Percentiles rank a stretch among this genome's conserved stretches.
Evolutionary conservation across 2,888 invertebrate genomes (phyloP).

Genomic region (Trissolcus japonicus): DNA sequence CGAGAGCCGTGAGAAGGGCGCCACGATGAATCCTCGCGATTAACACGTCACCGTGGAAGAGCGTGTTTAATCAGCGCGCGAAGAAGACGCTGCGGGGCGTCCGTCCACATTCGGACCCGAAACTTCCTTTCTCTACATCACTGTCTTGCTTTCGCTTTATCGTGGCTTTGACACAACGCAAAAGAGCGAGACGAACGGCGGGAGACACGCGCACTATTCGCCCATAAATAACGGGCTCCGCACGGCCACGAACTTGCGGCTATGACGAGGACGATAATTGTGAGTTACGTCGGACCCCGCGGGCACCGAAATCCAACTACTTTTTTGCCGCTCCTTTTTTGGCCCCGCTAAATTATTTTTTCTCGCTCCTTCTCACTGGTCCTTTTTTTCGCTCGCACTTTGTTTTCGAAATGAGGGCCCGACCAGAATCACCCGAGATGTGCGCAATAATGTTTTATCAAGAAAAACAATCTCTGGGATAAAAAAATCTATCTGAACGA

Average conservation of each 20-base stretch:
- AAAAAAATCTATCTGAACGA: no score
- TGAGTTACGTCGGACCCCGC: conserved; percentile 65
- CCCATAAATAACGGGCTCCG: conserved; percentile 68
- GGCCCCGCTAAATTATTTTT: conserved; percentile 30
- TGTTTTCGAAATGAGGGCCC: conserved; percentile 39
- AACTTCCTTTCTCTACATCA: conserved; percentile 51
- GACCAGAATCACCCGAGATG: not conserved
- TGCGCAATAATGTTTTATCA: conserved; percentile 4
- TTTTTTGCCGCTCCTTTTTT: conserved; percentile 34
- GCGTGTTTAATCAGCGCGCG: conserved; percentile 71
- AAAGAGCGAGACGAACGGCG: conserved; percentile 61
- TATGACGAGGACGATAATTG: conserved; percentile 69
- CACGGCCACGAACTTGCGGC: conserved; percentile 60
- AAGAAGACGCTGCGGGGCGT: conserved; percentile 71
- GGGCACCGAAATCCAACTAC: conserved; percentile 42
- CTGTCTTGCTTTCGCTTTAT: conserved; percentile 48
- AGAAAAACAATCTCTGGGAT: not conserved
- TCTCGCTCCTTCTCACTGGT: conserved; percentile 17
- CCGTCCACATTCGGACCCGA: conserved; percentile 65
- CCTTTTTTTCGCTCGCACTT: conserved; percentile 32
- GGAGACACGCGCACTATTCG: conserved; percentile 56
- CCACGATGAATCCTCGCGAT: conserved; percentile 70
- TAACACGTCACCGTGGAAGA: conserved; percentile 72
- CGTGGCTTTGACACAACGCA: conserved; percentile 24
- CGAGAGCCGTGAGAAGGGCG: conserved; percentile 53